A percentile compares a stretch with the other conserved stretches of the same genome.
These are phyloP conservation scores for Acrocyrtus sp. DNA, from an alignment of 2,888 invertebrate species.

Conservation along the genomic window DNA sequence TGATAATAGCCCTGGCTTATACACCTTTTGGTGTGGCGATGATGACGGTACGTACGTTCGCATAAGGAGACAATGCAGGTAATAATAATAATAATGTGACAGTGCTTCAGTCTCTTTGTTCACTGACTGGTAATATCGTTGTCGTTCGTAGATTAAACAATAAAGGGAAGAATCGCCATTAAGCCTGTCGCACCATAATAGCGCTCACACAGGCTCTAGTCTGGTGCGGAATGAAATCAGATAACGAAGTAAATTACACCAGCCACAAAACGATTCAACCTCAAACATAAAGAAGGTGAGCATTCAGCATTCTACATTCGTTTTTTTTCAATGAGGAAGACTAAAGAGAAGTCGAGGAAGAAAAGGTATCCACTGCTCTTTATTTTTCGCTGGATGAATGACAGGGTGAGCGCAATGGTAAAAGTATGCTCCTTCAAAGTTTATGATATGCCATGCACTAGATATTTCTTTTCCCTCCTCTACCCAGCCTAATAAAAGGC, in stretches of 20 bases:
- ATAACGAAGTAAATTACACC: constrained; percentile 43
- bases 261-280: constrained; percentile 20
- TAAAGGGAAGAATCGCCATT: constrained; percentile 38
- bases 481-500: constrained; percentile 46
- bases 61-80: constrained; percentile 7
- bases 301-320: too few species aligned
- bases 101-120: background rate
- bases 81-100: background rate
- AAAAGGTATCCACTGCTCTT: background rate
- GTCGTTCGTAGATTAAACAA: constrained; percentile 35
- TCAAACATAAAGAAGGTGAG: background rate
- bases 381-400: background rate
- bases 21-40: background rate
- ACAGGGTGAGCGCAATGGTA: background rate
- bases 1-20: too few species aligned
- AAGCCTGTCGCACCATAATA: constrained; percentile 24
- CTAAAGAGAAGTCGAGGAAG: too few species aligned
- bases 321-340: background rate
- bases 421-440: constrained; percentile 7
- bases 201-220: background rate
- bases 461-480: constrained; percentile 32
- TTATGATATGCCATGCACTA: constrained; percentile 40
- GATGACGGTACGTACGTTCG: background rate
- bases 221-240: constrained; percentile 39
- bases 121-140: background rate